phyloP scores from a whole-genome alignment of 2,888 invertebrate species.

The Epistrophe grossulariae region DNA sequence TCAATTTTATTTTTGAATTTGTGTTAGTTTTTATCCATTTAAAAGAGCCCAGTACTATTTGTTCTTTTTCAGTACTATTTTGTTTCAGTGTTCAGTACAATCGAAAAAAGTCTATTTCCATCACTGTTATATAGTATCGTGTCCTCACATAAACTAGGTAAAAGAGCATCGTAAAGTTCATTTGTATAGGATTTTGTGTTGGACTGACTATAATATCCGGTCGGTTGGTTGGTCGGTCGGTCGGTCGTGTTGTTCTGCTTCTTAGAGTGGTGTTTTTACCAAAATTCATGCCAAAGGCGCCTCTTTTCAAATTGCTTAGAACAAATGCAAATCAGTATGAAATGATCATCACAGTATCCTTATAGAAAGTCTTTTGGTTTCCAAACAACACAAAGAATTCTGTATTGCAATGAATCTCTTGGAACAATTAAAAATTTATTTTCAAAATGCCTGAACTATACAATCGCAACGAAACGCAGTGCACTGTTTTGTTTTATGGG shows the following conservation, averaged over 20 bases:
- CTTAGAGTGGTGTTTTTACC: background rate
- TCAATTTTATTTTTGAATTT: too few relatives aligned
- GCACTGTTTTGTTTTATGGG: slow-evolving; percentile 8
- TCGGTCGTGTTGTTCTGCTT: background rate
- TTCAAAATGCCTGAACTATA: slow-evolving; percentile 4
- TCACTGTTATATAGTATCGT: too few relatives aligned
- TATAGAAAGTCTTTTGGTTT: background rate
- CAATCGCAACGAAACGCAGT: slow-evolving; percentile 14
- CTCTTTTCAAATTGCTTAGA: slow-evolving; percentile 12
- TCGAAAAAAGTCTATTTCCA: too few relatives aligned
- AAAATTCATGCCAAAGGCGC: slow-evolving; percentile 7
- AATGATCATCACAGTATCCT: slow-evolving; percentile 5
- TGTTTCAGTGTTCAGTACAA: too few relatives aligned
- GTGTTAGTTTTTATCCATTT: too few relatives aligned
- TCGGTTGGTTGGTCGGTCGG: background rate
- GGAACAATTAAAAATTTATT: slow-evolving; percentile 37
- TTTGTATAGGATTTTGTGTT: slow-evolving; percentile 3
- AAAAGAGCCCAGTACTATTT: too few relatives aligned
- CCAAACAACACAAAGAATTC: background rate
- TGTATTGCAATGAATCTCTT: slow-evolving; percentile 25
- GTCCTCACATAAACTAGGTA: slow-evolving; percentile 27
- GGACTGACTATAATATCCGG: background rate
- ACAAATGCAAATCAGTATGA: slow-evolving; percentile 28
- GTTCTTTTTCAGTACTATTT: too few relatives aligned
- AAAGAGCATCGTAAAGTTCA: slow-evolving; percentile 18